phyloP scores from a whole-genome alignment of 92 coral and sea anemone genomes.

The Metridium senile region DNA sequence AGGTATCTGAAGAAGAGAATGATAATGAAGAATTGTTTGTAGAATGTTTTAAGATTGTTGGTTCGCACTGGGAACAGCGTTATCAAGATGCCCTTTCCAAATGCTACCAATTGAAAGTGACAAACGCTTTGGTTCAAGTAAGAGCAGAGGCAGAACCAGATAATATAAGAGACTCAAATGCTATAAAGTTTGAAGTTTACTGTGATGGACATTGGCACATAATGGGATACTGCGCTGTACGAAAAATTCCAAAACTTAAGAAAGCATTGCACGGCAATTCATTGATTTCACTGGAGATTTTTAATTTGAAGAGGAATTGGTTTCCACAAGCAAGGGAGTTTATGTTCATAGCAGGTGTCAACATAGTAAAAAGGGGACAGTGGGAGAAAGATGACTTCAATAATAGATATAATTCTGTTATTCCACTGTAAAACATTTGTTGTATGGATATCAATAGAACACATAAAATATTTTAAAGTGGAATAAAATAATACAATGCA shows the following conservation, averaged over 20 bases:
- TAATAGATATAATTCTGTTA: slow-evolving; percentile 46
- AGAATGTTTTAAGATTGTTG: slow-evolving; percentile 39
- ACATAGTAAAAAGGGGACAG: slow-evolving; percentile 41
- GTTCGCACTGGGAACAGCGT: slow-evolving; percentile 37
- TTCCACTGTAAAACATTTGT: too few relatives aligned
- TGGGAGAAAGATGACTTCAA: slow-evolving; percentile 58
- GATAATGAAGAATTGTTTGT: slow-evolving; percentile 11
- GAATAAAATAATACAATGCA: too few relatives aligned
- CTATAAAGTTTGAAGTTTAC: slow-evolving; percentile 37
- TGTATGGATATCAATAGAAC: too few relatives aligned
- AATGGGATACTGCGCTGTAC: slow-evolving; percentile 48
- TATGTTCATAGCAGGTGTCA: slow-evolving; percentile 27
- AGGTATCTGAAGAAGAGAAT: slow-evolving; percentile 7
- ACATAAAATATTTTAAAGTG: too few relatives aligned
- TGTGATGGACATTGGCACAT: slow-evolving; percentile 34
- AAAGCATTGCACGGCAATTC: slow-evolving; percentile 30
- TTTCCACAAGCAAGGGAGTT: slow-evolving; percentile 31
- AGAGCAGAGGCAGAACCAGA: slow-evolving; percentile 34
- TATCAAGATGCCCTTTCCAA: slow-evolving; percentile 48
- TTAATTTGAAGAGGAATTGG: slow-evolving; percentile 35
- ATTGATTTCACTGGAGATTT: slow-evolving; percentile 16
- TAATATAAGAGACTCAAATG: slow-evolving; percentile 45
- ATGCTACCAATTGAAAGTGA: slow-evolving; percentile 6
- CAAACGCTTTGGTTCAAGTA: slow-evolving; percentile 1
- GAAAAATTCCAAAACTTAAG: slow-evolving; percentile 47